phyloP scores from a whole-genome alignment of 2,888 invertebrate species.

The Abscondita cerata region DNA sequence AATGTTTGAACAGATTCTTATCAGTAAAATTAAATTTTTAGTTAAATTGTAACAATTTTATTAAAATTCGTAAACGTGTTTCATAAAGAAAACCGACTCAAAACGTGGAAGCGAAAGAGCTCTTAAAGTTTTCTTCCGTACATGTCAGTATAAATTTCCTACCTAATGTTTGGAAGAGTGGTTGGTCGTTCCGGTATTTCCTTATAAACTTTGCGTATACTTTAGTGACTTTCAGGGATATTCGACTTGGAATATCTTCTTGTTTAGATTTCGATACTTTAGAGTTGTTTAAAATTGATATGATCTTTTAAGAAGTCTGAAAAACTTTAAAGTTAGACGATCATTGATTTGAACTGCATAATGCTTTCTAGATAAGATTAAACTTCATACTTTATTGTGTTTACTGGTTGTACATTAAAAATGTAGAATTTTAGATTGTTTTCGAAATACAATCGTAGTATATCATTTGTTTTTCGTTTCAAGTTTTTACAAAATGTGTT shows the following conservation, averaged over 20 bases:
- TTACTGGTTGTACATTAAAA: too few relatives aligned
- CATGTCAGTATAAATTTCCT: conserved; percentile 27
- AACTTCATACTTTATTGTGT: neutral
- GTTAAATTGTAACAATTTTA: too few relatives aligned
- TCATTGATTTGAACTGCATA: conserved; percentile 6
- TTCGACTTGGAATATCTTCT: conserved; percentile 20
- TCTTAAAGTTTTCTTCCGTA: conserved; percentile 19
- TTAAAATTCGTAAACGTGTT: too few relatives aligned
- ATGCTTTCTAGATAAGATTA: neutral
- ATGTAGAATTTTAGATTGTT: too few relatives aligned
- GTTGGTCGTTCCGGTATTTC: conserved; percentile 23
- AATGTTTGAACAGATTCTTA: too few relatives aligned
- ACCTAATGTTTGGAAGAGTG: conserved; percentile 27
- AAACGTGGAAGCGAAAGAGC: neutral
- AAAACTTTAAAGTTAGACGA: neutral
- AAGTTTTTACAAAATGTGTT: too few relatives aligned
- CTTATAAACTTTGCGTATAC: conserved; percentile 20
- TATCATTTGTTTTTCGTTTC: too few relatives aligned
- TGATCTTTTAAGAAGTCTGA: conserved; percentile 10
- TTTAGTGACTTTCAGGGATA: conserved; percentile 22
- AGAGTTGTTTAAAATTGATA: conserved; percentile 21
- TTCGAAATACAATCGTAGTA: too few relatives aligned
- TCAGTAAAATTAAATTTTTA: too few relatives aligned
- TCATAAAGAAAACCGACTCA: neutral
- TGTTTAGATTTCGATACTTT: conserved; percentile 23